Base-by-base conservation (phyloP, 2,797 vertebrate species). In the Arnoldichthys spilopterus region DNA sequence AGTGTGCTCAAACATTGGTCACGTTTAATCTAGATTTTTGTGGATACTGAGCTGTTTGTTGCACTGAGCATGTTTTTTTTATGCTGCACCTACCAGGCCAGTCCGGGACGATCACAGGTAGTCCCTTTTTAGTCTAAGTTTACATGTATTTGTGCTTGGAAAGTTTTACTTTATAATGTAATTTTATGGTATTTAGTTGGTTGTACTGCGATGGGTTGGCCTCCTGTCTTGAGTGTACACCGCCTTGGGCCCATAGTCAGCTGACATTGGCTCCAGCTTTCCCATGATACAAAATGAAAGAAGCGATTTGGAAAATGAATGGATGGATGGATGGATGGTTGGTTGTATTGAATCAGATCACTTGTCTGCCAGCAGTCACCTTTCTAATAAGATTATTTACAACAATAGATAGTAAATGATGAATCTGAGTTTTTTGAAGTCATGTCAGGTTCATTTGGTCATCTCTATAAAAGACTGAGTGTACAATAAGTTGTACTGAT, bases 41-140 rank as follows among this genome's bases (percentile, higher is more conserved):
- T 7, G 63, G 4, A 67, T 9, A 12, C 34, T 40, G 20, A 40
- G 22, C 28, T 77, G 43, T 49, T 12, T 43, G 63, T 13, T 45
- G 24, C 15, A 8, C 13, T 24, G 40, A 67, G 64, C 63, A 66
- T 43, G 63, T 43, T 66, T 66, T 45, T 43, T 45, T 45, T 45
- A 43, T 47, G 24, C 64, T 67, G 26, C 8, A 43, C 32, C 24
- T 51, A 43, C 61, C 51, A 45, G 40, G 16, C 7, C 7, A 30
- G 24, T 51, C 24, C 24, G 58, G 26, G 4, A 56, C 61, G 63
- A 30, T 37, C 49, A 78, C 34, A 71, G 45, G 11, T 63, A 22
- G 28, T 28, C 28, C 22, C 62, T n/a, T 18, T n/a, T n/a, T n/a
- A n/a, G n/a, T n/a, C n/a, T n/a, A n/a, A n/a, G n/a, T n/a, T n/a